Base-by-base conservation (phyloP, 2,888 invertebrate species). In the Scaptomyza tumidula region DNA sequence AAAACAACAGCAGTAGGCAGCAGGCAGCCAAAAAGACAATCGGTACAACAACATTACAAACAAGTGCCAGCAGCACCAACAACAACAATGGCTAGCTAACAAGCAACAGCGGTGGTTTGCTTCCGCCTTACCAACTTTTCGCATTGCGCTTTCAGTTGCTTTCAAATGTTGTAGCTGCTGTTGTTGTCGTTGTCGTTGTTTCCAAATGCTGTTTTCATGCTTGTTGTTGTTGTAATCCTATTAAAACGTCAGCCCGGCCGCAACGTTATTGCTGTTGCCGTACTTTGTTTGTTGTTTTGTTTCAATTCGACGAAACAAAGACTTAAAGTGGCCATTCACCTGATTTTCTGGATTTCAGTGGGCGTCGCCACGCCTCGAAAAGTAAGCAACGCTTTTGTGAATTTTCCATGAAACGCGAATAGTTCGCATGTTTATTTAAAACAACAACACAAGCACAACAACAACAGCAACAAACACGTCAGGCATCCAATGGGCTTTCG, bases 301-400 rank as follows among this genome's bases (percentile, higher is more conserved):
- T 86, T 80, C 75, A 79, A 88, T 86, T 84, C 78, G 77, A 61
- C 78, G 86, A 87, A 87, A 86, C 89, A 86, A 86, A 89, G 81
- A 80, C 80, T 89, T 80, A 80, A 89, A 86, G 82, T 89, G 85
- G 80, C 79, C 82, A 81, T 88, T 86, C 86, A 86, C 86, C 86
- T 88, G 86, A 85, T 87, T 86, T 88, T 71, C 78, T 72, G 70
- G 78, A 65, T 68, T 84, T 73, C 75, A 71, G 61, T 69, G 65
- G 64, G 56, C 58, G 56, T 46, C 62, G 50, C 24, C 65, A 55
- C 43, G 59, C 80, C 73, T 58, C 43, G 37, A 53, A 59, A 62
- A 56, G 75, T 72, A 64, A 57, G 75, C 76, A 74, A 64, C 74
- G 71, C 60, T 68, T 70, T 75, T 71, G 35, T 61, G 73, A 65